Base-by-base conservation (phyloP, 2,797 vertebrate species). In the Sparidentex hasta region DNA sequence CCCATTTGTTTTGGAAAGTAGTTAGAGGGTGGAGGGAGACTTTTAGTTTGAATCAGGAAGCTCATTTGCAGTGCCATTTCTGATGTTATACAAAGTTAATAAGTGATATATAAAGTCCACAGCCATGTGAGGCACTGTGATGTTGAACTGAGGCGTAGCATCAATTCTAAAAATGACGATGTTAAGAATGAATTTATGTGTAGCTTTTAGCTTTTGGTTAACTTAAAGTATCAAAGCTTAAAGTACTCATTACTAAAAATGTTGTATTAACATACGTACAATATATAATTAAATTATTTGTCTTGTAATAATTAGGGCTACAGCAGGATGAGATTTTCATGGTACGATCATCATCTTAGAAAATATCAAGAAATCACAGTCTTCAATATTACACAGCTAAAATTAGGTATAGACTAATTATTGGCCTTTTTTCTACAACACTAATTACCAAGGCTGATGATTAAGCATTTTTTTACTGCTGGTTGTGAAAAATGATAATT, bases 1-100 rank as follows among this genome's bases (percentile, higher is more conserved):
- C 14, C 62, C 16, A 74, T 81, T 71, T 75, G 27, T 50, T 76
- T 44, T 64, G 43, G 71, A 82, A 80, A 65, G 73, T 50, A 21
- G 21, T 29, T 54, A 61, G 2, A 68, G 7, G 46, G 18, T 68
- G 29, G 16, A 38, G 5, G n/a, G 7, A 17, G 54, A 58, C 20
- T 12, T 65, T 43, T 17, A n/a, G 44, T 29, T 46, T 62, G 16
- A 65, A 52, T 33, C 25, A 44, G 23, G 21, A 4, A 11, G 12
- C 8, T 13, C 2, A 27, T 63, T 41, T 75, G 25, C 33, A 56
- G 18, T 8, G 14, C 7, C 51, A 20, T 16, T 27, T 66, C 20
- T 17, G 13, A 48, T 63, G 29, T 47, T 48, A 65, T 25, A 4
- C 20, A n/a, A 54, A 25, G 48, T 58, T 43, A 46, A 38, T 46